Evolutionary conservation across 2,888 invertebrate species (phyloP), one percentile per base, ranked within the genome.

Genomic region (Amitus sp.): DNA sequence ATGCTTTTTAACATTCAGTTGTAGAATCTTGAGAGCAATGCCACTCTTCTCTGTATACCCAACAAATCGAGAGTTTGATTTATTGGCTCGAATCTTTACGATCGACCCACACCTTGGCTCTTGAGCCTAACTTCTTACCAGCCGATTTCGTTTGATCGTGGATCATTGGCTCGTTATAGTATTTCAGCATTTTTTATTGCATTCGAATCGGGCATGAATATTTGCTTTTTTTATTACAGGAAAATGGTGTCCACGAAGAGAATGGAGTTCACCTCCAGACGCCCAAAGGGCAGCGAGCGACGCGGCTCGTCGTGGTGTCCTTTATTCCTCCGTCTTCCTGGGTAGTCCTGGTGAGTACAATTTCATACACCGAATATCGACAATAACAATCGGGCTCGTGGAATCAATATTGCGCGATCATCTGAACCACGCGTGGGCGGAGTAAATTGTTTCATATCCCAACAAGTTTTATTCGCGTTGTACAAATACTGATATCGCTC

Each of bases 261-360:
- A 94, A 84, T 94, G 94, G 94, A 93, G 91, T 73, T 91, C 92
- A 75, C 92, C 92, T 75, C 91, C 91, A 73, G 93, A 94, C 84
- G 91, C 93, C 75, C 86, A 84, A 73, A 82, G 89, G 84, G 89
- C 88, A 82, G 87, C 87, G 66, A 85, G 84, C 77, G 87, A 90
- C 76, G 90, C 89, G 72, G 89, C 90, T 82, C 90, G 94, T 85
- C 89, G 94, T 86, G 90, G 94, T 82, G 91, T 92, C 81, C 86
- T 90, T 73, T 94, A 94, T 86, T 94, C 94, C 85, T 94, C 93
- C 84, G 94, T 94, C 86, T 94, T 94, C 89, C 91, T 94, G 84
- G 94, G 94, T 85, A 94, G 94, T 87, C 94, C 94, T 83, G 91
- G 91, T 85, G 86, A 90, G 87, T 90, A 84, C 47, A 48, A 47